Percentiles rank a stretch among this genome's conserved stretches.
These are phyloP conservation scores for Myotis pilosus DNA, from an alignment of 2,797 vertebrate species.

Conservation along the genomic window DNA sequence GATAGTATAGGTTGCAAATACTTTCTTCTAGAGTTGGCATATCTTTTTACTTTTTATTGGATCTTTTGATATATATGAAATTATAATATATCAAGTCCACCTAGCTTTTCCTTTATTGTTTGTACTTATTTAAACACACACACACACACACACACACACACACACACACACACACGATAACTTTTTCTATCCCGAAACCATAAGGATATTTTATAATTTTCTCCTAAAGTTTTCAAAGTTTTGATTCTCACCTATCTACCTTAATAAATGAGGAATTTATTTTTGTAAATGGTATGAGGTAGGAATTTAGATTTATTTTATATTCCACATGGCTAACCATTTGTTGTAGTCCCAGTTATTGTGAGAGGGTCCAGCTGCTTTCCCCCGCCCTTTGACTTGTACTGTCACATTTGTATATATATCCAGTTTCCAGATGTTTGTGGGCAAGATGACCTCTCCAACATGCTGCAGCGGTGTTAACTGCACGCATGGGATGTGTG, in stretches of 20 bases:
- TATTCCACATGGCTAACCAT: not conserved
- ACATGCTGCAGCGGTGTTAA: not conserved
- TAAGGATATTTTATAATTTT: slow-evolving; percentile 31
- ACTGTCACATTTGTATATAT: not conserved
- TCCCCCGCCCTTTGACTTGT: not conserved
- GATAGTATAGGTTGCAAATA: not conserved
- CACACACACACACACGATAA: not conserved
- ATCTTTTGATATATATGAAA: not conserved
- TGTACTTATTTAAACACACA: not conserved
- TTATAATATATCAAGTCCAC: slow-evolving; percentile 24
- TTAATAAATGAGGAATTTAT: slow-evolving; percentile 40
- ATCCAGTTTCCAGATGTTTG: not conserved
- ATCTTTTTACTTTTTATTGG: slow-evolving; percentile 27
- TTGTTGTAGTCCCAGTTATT: not conserved
- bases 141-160: not conserved
- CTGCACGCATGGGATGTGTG: not conserved
- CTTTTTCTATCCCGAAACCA: not conserved
- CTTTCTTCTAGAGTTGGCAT: slow-evolving; percentile 26
- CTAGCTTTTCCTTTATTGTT: not conserved
- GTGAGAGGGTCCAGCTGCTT: not conserved
- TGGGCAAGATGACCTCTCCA: not conserved
- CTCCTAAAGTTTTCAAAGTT: slow-evolving; percentile 7
- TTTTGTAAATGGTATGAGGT: slow-evolving; percentile 16
- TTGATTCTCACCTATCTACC: not conserved
- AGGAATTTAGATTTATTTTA: slow-evolving; percentile 21